Conservation (phyloP, 2,113 vertebrate genomes). For the Silurus asotus region DNA sequence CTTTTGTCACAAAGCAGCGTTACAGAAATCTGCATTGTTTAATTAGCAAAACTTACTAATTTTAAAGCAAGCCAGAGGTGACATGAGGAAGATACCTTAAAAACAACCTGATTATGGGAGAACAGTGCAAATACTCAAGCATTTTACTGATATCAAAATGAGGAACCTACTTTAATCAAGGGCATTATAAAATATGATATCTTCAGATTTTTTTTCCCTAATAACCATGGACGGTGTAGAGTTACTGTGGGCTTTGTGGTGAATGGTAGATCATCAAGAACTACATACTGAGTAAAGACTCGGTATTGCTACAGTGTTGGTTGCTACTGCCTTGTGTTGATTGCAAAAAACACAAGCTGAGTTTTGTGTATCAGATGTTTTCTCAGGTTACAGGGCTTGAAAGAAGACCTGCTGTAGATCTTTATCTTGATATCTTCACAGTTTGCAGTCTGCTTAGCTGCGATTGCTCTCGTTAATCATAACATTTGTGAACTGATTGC, state of each 20-base stretch:
- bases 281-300: background rate
- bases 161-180: background rate
- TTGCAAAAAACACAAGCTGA: background rate
- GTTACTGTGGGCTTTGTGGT: background rate
- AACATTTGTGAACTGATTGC: background rate
- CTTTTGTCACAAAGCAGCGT: background rate
- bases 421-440: background rate
- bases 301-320: background rate
- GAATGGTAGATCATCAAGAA: background rate
- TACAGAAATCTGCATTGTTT: background rate
- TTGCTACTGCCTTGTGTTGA: background rate
- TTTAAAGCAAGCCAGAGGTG: background rate
- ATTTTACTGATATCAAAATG: background rate
- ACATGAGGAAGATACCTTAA: background rate
- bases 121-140: background rate
- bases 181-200: background rate
- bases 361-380: background rate
- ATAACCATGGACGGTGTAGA: background rate
- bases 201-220: background rate
- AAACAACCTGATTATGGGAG: background rate
- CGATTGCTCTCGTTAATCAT: slow-evolving; percentile 1
- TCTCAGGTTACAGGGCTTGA: background rate
- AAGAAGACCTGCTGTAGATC: background rate
- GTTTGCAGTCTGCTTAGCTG: background rate
- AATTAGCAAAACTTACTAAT: too few species aligned